These are phyloP conservation scores for Neodontobutis hainanensis DNA, from an alignment of 2,113 vertebrate genomes.

Conservation along the genomic window DNA sequence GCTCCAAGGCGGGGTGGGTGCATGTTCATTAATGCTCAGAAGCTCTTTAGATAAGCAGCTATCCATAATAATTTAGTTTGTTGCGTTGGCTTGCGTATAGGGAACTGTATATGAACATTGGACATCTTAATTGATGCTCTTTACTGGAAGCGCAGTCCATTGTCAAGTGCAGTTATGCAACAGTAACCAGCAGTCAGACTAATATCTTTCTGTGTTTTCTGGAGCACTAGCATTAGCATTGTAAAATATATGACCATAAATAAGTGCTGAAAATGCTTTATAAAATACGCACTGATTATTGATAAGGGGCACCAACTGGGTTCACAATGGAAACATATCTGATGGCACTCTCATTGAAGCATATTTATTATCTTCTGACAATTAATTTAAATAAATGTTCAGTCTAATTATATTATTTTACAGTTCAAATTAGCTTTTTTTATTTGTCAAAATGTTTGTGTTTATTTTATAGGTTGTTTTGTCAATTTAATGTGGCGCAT, in stretches of 20 bases:
- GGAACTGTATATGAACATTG: not conserved
- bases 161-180: conserved; percentile 32
- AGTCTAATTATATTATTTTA: too few relatives aligned
- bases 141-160: conserved; percentile 1
- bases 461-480: too few relatives aligned
- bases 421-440: too few relatives aligned
- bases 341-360: not conserved
- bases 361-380: too few relatives aligned
- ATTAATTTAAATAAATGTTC: too few relatives aligned
- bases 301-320: conserved; percentile 5
- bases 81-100: too few relatives aligned
- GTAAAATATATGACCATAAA: not conserved
- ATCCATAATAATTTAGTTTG: too few relatives aligned
- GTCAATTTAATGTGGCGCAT: not conserved
- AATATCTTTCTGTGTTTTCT: not conserved
- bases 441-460: too few relatives aligned
- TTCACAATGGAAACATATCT: conserved; percentile 7
- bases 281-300: not conserved
- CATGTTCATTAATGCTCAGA: not conserved
- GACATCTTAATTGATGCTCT: not conserved
- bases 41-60: too few relatives aligned
- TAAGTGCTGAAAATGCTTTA: not conserved
- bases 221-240: not conserved
- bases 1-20: too few relatives aligned
- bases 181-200: not conserved